Evolutionary conservation across 2,797 vertebrate species (phyloP), one percentile per base, ranked within the genome.

Genomic region (Poecile montanus): DNA sequence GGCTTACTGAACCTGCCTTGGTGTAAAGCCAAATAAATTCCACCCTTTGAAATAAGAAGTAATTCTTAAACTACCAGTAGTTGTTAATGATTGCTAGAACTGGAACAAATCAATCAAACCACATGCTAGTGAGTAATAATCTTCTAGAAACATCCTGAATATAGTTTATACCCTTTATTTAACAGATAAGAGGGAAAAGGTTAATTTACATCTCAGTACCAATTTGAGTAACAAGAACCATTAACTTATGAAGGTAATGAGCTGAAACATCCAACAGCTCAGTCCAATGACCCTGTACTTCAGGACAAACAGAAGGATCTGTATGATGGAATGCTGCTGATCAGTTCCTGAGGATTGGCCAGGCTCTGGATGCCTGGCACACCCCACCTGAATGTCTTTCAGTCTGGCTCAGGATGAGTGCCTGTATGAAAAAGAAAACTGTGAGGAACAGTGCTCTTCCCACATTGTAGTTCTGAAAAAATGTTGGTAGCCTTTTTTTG

Each of bases 81-180:
- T 9, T 80, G 90, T 96, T 96, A 96, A 94, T 95, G 83, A 95
- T 95, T 96, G 71, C 63, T 75, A 77, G 88, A 88, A 88, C 51
- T 91, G 76, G 82, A 94, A 96, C 77, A 84, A 88, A 91, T 87
- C 47, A 89, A 88, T 94, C 56, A 86, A 91, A 90, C 62, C 88
- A 94, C 60, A 44, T 79, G 63, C 58, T 86, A 48, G 57, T 25
- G 45, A 86, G 63, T 76, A 91, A 93, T 81, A 89, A 85, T 57
- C 66, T 53, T 85, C 63, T 71, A 56, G 61, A 92, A 93, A 89
- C 78, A 80, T 91, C 72, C 68, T 51, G 89, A 80, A 79, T 44
- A 67, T 18, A 63, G 70, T 81, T 93, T 92, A 86, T 70, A 47
- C 34, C n/a, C 42, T 91, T 75, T 91, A 68, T 92, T 93, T 90